phyloP scores from a whole-genome alignment of 2,888 invertebrate species.

The Dolichomitus sp. region DNA sequence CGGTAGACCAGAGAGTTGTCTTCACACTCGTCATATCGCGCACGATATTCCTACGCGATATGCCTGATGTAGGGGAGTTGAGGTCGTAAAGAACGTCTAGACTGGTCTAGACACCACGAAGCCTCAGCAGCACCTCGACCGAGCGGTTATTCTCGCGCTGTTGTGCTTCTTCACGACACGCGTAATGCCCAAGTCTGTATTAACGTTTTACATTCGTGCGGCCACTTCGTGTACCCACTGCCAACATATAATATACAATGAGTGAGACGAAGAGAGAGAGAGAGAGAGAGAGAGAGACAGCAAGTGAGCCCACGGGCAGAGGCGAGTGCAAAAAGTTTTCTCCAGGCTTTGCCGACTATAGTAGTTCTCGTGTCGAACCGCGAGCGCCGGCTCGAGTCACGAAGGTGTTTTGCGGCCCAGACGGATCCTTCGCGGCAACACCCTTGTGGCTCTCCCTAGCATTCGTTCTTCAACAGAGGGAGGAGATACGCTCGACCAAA shows the following conservation, averaged over 20 bases:
- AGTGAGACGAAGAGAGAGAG: background rate
- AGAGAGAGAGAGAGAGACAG: conserved; percentile 5
- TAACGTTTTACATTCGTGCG: conserved; percentile 41
- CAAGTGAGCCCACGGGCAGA: conserved; percentile 22
- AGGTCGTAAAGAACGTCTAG: conserved; percentile 68
- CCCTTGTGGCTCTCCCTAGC: background rate
- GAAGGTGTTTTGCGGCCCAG: conserved; percentile 48
- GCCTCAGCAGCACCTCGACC: conserved; percentile 56
- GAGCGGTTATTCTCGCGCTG: conserved; percentile 25
- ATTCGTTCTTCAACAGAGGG: background rate
- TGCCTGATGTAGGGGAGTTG: conserved; percentile 50
- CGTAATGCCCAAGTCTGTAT: conserved; percentile 17
- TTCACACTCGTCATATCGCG: conserved; percentile 52
- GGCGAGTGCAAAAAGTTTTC: conserved; percentile 48
- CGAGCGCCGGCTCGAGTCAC: conserved; percentile 47
- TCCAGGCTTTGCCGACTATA: conserved; percentile 11
- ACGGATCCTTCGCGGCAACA: conserved; percentile 32
- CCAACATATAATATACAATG: conserved; percentile 21
- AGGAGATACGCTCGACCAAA: background rate
- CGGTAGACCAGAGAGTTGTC: conserved; percentile 27
- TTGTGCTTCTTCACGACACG: conserved; percentile 26
- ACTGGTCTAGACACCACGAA: conserved; percentile 65
- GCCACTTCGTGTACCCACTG: conserved; percentile 21
- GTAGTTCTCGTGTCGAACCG: conserved; percentile 35
- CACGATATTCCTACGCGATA: conserved; percentile 54